Percentiles rank a stretch among this genome's conserved stretches.
Conservation (phyloP, 2,113 vertebrate genomes). For the Pipra filicauda region DNA sequence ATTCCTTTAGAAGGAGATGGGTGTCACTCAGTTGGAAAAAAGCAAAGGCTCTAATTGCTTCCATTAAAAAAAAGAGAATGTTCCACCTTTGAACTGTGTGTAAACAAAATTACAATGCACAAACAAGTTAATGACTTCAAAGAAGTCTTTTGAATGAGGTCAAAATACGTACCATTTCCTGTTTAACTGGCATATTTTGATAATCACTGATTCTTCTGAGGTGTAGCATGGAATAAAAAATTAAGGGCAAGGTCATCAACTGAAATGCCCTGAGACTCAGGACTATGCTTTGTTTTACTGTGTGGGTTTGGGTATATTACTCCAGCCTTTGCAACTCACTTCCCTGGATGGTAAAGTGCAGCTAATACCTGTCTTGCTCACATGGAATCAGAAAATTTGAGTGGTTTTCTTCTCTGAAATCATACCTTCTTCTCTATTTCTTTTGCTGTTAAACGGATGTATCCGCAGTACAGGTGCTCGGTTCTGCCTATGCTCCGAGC, state of each 20-base stretch:
- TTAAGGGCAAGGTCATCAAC: neutral
- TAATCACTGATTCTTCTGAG: constrained; percentile 8
- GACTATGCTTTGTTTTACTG: neutral
- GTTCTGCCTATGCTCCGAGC: neutral
- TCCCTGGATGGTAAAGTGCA: neutral
- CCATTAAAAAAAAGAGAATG: neutral
- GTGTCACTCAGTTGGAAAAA: constrained; percentile 17
- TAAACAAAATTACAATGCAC: constrained; percentile 36
- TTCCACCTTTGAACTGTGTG: constrained; percentile 23
- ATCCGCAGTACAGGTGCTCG: neutral
- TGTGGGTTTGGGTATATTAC: neutral
- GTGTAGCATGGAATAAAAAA: neutral
- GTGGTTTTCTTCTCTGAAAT: neutral
- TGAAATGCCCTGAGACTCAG: neutral
- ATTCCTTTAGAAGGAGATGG: neutral
- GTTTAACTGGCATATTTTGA: neutral
- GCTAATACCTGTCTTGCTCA: neutral
- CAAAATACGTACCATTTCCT: neutral
- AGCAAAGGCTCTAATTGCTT: constrained; percentile 12
- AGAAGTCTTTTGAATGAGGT: constrained; percentile 5
- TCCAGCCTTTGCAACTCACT: neutral
- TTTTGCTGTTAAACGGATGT: neutral
- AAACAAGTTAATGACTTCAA: constrained; percentile 41
- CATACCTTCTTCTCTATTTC: neutral
- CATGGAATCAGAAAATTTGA: neutral